Percentiles rank a stretch among this genome's conserved stretches.
phyloP scores from a whole-genome alignment of 2,888 invertebrate genomes.

The Mellilla xanthometata region DNA sequence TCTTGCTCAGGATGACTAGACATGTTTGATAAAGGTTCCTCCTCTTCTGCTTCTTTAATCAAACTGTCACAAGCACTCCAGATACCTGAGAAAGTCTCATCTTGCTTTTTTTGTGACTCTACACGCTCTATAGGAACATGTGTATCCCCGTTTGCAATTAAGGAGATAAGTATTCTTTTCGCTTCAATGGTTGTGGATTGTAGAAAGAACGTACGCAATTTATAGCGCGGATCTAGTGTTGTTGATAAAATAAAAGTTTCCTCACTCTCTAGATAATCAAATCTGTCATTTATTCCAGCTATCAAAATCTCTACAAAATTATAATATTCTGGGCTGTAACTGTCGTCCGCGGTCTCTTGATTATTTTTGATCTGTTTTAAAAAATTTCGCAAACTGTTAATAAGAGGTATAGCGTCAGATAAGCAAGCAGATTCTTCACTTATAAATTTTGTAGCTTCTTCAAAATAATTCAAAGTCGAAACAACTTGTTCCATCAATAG shows the following conservation, averaged over 20 bases:
- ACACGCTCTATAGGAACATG: too few species aligned
- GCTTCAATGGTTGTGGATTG: too few species aligned
- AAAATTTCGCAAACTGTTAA: background rate
- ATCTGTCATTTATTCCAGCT: constrained; percentile 14
- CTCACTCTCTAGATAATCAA: constrained; percentile 29
- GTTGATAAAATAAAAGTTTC: constrained; percentile 30
- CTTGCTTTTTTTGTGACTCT: too few species aligned
- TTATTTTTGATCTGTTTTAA: too few species aligned
- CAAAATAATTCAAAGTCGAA: constrained; percentile 4
- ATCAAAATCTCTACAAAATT: too few species aligned
- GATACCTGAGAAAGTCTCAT: too few species aligned
- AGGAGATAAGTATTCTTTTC: too few species aligned
- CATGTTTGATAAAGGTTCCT: too few species aligned
- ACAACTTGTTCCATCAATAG: constrained; percentile 25
- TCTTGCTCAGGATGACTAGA: background rate
- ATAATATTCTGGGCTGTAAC: too few species aligned
- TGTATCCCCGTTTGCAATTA: too few species aligned
- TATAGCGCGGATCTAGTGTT: constrained; percentile 26
- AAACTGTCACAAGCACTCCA: background rate
- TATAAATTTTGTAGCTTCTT: background rate
- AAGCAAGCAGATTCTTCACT: constrained; percentile 15
- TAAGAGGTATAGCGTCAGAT: constrained; percentile 29
- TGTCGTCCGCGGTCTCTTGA: fast-evolving
- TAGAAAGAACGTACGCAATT: background rate
- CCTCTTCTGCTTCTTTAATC: too few species aligned